Evolutionary conservation across 2,888 invertebrate genomes (phyloP).

Genomic region (Lingula anatina): DNA sequence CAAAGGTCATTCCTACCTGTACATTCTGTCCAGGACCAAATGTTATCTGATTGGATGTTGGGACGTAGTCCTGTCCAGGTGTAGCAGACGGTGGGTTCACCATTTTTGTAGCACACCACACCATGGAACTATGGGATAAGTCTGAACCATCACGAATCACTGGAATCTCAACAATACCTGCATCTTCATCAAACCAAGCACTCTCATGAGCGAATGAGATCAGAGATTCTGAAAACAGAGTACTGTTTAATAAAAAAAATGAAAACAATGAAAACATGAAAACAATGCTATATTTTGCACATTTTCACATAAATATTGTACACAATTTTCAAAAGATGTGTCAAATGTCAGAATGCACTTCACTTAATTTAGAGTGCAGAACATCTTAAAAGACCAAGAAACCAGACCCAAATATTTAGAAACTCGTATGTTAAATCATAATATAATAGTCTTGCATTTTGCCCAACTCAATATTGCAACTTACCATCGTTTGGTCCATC

Average conservation of each 20-base stretch:
- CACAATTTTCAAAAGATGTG: no score
- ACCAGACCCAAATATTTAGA: no score
- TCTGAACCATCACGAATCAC: constrained; percentile 44
- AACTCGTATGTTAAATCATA: no score
- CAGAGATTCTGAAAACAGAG: constrained; percentile 31
- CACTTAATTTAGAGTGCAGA: background rate
- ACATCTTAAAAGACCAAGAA: no score
- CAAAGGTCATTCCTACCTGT: no score
- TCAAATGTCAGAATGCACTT: background rate
- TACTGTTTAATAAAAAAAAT: constrained; percentile 30
- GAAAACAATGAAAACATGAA: background rate
- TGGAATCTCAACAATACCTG: constrained; percentile 31
- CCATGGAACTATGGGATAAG: constrained; percentile 37
- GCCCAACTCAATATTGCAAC: no score
- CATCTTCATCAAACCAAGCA: constrained; percentile 38
- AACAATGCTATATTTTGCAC: background rate
- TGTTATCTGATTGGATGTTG: constrained; percentile 39
- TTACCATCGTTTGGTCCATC: constrained; percentile 51
- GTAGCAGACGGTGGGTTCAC: constrained; percentile 35
- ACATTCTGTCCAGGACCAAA: constrained; percentile 41
- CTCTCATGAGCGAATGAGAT: constrained; percentile 24
- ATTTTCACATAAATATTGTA: no score
- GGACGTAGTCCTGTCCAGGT: constrained; percentile 44
- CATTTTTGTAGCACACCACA: constrained; percentile 47
- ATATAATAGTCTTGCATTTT: no score